Evolutionary conservation across 37 sponge, comb jelly and placozoan species (phyloP), one percentile per base, ranked within the genome.

Genomic region (Geodia barretti): DNA sequence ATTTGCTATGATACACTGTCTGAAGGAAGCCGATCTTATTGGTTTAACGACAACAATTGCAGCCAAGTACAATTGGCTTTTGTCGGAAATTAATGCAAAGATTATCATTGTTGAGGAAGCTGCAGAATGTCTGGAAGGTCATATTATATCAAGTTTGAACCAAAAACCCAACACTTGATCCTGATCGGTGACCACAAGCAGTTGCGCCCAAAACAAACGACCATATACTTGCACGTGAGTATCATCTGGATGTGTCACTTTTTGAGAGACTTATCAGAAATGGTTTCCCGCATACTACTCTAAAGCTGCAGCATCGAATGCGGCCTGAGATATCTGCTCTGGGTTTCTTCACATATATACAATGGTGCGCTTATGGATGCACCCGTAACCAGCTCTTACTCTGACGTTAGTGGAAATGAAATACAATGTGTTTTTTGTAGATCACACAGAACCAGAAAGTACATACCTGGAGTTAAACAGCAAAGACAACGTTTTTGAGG

Each of bases 111-210:
- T 96, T 0, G 97, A 96, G 75, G 97, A 96, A 79, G 91, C 93
- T 41, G 97, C 93, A 9, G 97, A 96, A 68, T 87, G 92, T 11
- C 68, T 92, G 41, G 97, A 96, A 79, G 76, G 93, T 11, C 91
- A 90, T 72, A 83, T 92, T n/a, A 87, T 96, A 1, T 76, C 93
- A 23, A 34, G 70, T 64, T 83, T 96, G 29, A 82, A 86, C 17
- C 65, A 79, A 41, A 75, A 23, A 84, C 88, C 1, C 82, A 96
- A 73, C 91, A 93, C 20, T 79, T 96, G 14, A 86, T 96, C 30
- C 77, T 96, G 9, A 93, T 96, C 25, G 97, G 97, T 60, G 97
- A 96, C 61, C 97, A 96, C 82, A 75, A 93, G 34, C 97, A 96
- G 73, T 86, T 96, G 32, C 87, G 93, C 97, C 97, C 20, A 85